Conservation (phyloP, 23 tunicate species). For the Halocynthia roretzi region DNA sequence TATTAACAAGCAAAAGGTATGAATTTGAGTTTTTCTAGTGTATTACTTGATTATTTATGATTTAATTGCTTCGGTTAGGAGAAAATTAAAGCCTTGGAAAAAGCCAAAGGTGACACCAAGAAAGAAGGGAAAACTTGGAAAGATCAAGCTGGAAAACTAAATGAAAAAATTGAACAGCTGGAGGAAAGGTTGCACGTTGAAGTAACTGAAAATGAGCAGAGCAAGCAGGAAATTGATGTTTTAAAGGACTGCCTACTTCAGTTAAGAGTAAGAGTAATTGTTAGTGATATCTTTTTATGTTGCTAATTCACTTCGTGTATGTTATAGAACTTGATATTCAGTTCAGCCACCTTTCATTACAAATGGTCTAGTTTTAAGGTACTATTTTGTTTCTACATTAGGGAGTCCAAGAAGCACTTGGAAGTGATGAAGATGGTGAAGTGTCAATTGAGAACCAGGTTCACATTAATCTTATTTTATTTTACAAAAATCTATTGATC, state of each 20-base stretch:
- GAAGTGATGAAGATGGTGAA: constrained; percentile 55
- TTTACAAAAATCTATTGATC: background rate
- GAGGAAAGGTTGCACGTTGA: constrained; percentile 17
- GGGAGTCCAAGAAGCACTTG: constrained; percentile 64
- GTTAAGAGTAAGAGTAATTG: constrained; percentile 43
- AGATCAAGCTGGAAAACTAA: constrained; percentile 31
- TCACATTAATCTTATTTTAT: background rate
- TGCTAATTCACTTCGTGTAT: background rate
- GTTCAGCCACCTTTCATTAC: background rate
- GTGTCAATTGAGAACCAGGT: constrained; percentile 68
- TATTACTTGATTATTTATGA: background rate
- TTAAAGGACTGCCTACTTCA: constrained; percentile 79
- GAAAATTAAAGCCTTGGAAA: constrained; percentile 36
- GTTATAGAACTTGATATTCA: background rate
- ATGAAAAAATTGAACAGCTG: constrained; percentile 17
- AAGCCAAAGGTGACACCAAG: constrained; percentile 19
- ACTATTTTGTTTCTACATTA: background rate
- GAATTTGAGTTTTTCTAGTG: background rate
- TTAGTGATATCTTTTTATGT: background rate
- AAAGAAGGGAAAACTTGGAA: constrained; percentile 23
- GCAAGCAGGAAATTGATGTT: constrained; percentile 58
- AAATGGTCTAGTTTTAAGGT: too few relatives aligned
- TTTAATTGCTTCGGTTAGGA: constrained; percentile 22
- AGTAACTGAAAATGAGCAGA: constrained; percentile 30
- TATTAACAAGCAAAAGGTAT: constrained; percentile 35